Evolutionary conservation across 2,113 vertebrate species (phyloP), one percentile per base, ranked within the genome.

Genomic region (Hydrolagus affinis): DNA sequence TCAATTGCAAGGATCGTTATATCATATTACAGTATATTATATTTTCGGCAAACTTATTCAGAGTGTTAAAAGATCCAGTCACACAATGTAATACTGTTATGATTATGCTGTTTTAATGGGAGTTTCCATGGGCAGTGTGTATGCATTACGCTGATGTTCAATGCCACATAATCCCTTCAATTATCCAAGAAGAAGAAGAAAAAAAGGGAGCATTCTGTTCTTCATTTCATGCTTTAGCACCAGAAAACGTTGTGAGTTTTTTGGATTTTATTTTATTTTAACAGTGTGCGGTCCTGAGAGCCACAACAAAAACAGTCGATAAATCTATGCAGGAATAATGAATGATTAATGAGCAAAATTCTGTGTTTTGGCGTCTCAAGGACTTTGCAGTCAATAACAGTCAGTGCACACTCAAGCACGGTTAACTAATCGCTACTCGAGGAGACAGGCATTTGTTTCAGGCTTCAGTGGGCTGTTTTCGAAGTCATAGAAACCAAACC

Each of bases 321-420:
- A 68, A 83, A 83, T 66, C 3, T 66, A 83, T 83, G 6, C 14
- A 23, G 66, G 32, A 66, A 83, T 83, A 83, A 83, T 30, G 60
- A 83, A 83, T 83, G 78, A 83, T 83, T 68, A 83, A 83, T 83
- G 78, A 25, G 32, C 66, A 28, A 66, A 68, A 83, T 68, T 32
- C 78, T 68, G 25, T 11, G 17, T 83, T 68, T 83, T 83, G 60
- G 60, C 78, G 66, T 83, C 25, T 83, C 62, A 83, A 83, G 78
- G 62, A 17, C 62, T 68, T 66, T 32, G 23, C 66, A 30, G 78
- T 83, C 78, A 83, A 83, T 83, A 83, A 64, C 25, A 83, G 60
- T 83, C 78, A 62, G 15, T 11, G 62, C 25, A 56, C 76, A 83
- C 78, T 68, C 15, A 83, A 32, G 77, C 60, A 83, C 23, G 7